Evolutionary conservation across 2,797 vertebrate genomes (phyloP), one percentile per base, ranked within the genome.

Genomic region (Oreochromis grahami): DNA sequence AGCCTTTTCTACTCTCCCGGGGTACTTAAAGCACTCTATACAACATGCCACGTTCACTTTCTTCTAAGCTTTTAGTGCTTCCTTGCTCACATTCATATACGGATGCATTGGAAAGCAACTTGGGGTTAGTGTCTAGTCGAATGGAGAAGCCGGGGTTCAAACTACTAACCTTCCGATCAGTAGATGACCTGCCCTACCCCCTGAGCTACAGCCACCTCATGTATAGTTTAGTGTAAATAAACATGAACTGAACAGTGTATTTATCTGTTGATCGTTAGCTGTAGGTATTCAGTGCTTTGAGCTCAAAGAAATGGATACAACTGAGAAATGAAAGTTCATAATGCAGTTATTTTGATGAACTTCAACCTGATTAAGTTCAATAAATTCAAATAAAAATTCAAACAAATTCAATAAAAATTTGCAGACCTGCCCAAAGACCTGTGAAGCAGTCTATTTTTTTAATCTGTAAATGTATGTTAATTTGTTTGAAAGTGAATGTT

Each of bases 41-140:
- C 56, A 58, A 58, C 15, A 34, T 58, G 15, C 2, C 56, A 19
- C 5, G 17, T 58, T 58, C 55, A 4, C 56, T 58, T 0, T 58
- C 29, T 58, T 58, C 29, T 19, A 58, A 58, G 56, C 56, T 58
- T 58, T 58, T 58, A 58, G 56, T 6, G 56, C 56, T 58, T 34
- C 56, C 56, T 11, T 34, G 15, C 56, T 58, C 32, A 34, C 29
- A 34, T 58, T 58, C 56, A 34, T 58, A 58, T 58, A 58, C 1
- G 3, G 56, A 58, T 58, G 15, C 29, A 58, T 32, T 34, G 56
- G 56, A 58, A 58, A 58, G 29, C 29, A 58, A 34, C 56, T 32
- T 58, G 29, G 56, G 8, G 29, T 58, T 58, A 58, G 56, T 58
- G 15, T 34, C 29, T 32, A 32, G 29, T 58, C 32, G 29, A 2